phyloP scores from a whole-genome alignment of 2,888 invertebrate species.

The Phyllotreta cruciferae region DNA sequence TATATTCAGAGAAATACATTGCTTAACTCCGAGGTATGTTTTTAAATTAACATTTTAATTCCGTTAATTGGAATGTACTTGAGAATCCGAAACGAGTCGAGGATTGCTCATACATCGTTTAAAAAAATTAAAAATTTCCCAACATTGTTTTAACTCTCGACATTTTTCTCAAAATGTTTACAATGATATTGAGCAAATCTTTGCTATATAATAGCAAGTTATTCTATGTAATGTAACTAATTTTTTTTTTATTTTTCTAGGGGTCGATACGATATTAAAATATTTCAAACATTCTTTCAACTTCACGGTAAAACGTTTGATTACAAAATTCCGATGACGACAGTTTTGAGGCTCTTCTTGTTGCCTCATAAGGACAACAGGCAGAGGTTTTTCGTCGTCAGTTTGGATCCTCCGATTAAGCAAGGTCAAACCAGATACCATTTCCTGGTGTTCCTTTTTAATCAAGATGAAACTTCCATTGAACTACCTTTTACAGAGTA shows the following conservation, averaged over 20 bases:
- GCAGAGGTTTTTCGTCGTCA: constrained; percentile 98
- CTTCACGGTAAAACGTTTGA: constrained; percentile 98
- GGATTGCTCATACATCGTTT: too few relatives aligned
- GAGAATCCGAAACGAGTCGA: not conserved
- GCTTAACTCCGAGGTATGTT: constrained; percentile 91
- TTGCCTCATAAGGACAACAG: constrained; percentile 97
- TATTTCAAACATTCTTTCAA: constrained; percentile 90
- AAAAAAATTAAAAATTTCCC: too few relatives aligned
- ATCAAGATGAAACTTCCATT: constrained; percentile 91
- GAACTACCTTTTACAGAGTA: constrained; percentile 92
- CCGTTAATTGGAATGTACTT: not conserved
- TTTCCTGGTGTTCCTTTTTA: constrained; percentile 92
- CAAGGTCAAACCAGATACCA: constrained; percentile 99
- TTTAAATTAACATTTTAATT: not conserved
- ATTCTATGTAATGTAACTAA: too few relatives aligned
- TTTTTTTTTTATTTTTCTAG: constrained; percentile 65
- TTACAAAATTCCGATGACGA: constrained; percentile 98
- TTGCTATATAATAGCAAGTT: not conserved
- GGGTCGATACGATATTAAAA: constrained; percentile 96
- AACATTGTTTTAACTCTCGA: too few relatives aligned
- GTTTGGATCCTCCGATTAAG: constrained; percentile 98
- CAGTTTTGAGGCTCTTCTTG: constrained; percentile 91
- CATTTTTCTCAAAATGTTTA: not conserved
- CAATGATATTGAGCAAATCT: not conserved
- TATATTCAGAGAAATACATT: constrained; percentile 95